Conservation (phyloP, 2,113 vertebrate species). For the Takifugu flavidus region DNA sequence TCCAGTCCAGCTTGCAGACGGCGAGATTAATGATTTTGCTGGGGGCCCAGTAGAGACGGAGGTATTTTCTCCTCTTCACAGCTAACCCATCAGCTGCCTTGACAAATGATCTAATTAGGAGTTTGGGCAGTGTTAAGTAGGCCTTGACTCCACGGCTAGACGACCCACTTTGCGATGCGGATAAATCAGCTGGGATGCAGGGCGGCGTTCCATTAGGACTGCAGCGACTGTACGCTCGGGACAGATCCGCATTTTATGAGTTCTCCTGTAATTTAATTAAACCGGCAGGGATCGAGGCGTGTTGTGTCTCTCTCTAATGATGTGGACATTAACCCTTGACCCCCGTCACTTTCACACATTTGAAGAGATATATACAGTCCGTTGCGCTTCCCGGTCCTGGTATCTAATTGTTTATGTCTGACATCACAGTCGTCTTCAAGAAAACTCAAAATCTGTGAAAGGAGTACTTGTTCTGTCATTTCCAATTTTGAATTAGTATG, state of each 20-base stretch:
- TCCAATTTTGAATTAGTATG: conserved; percentile 57
- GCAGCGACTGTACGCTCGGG: conserved; percentile 45
- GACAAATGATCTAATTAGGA: conserved; percentile 63
- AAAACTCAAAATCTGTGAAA: conserved; percentile 26
- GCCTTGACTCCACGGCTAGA: conserved; percentile 58
- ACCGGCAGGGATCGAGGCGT: conserved; percentile 62
- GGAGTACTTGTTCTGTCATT: conserved; percentile 62
- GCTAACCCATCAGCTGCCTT: conserved; percentile 33
- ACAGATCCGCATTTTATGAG: conserved; percentile 60
- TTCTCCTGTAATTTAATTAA: conserved; percentile 70
- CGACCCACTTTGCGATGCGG: conserved; percentile 56
- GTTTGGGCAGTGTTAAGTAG: conserved; percentile 60
- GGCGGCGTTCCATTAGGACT: conserved; percentile 53
- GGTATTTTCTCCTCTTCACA: conserved; percentile 12
- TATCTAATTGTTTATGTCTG: no score
- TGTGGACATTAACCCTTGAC: conserved; percentile 67
- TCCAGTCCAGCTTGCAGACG: neutral
- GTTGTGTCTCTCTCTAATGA: conserved; percentile 59
- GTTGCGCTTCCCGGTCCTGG: neutral
- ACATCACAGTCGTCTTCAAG: conserved; percentile 1
- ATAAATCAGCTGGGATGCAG: conserved; percentile 59
- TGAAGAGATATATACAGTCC: conserved; percentile 21
- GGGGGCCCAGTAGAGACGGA: conserved; percentile 19
- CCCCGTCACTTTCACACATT: conserved; percentile 35
- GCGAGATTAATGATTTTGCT: conserved; percentile 6